Evolutionary conservation across 2,888 invertebrate species (phyloP).

Genomic region (Smittia aterrima): DNA sequence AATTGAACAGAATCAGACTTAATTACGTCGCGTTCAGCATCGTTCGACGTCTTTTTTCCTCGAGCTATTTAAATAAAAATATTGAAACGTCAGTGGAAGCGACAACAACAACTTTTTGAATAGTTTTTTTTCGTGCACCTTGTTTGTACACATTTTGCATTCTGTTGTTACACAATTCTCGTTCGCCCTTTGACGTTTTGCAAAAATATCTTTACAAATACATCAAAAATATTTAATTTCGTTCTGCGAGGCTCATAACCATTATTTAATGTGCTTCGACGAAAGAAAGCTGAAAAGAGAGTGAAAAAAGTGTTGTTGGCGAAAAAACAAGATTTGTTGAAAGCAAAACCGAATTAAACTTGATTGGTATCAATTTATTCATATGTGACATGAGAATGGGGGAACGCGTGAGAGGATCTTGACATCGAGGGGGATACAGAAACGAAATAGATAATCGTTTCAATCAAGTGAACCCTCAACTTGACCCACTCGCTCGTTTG

Average conservation of each 20-base stretch:
- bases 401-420: neutral
- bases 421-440: neutral
- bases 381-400: neutral
- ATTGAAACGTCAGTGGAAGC: neutral
- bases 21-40: conserved; percentile 3
- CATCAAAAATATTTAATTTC: neutral
- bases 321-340: neutral
- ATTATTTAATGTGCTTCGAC: neutral
- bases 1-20: conserved; percentile 4
- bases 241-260: no score
- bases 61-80: neutral
- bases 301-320: neutral
- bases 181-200: neutral
- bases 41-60: conserved; percentile 4
- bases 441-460: no score
- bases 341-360: neutral
- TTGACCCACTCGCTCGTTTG: no score
- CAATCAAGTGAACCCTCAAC: no score
- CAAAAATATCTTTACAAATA: neutral
- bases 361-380: conserved; percentile 2
- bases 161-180: neutral
- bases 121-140: neutral
- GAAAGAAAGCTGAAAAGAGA: neutral
- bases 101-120: neutral
- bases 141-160: neutral